Evolutionary conservation across 1,140 invertebrate genomes (phyloP), one percentile per base, ranked within the genome.

Genomic region (Elymnias hypermnestra): DNA sequence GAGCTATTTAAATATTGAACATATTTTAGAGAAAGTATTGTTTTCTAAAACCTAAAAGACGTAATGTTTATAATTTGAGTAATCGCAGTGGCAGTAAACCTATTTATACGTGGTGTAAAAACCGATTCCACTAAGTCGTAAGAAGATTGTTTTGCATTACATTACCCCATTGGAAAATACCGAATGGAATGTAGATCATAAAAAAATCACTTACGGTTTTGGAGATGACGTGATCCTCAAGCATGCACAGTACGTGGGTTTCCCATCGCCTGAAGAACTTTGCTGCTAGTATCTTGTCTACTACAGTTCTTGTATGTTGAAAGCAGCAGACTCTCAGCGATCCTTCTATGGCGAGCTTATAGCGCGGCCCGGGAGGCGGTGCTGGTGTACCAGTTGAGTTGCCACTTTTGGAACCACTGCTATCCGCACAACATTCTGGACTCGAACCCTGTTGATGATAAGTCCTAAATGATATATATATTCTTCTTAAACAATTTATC

Each of bases 201-300:
- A 33, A 33, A 10, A 13, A 15, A 2, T 15, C 25, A 89, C 92
- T 89, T 76, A 95, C 94, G 88, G 92, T 92, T 85, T 91, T 92
- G 0, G 93, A 94, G 31, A 90, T 88, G 28, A 95, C 90, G 60
- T 91, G 90, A 10, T 90, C 87, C 57, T 92, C 90, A 56, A 90
- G 89, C 36, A 95, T 81, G 50, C 91, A 90, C 2, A 95, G 83
- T 63, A 91, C 91, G 73, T 95, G 94, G 23, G 89, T 92, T 75
- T 95, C 94, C 93, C 94, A 95, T 48, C 94, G 79, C 26, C 94
- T 81, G 2, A 95, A 85, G 65, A 94, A 94, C 72, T 94, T 93
- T 21, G 92, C 94, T 37, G 92, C 93, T 44, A 95, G 84, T 42
- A 95, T 93, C 82, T 95, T 95, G 73, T 91, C 93, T 41, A 95